These are phyloP conservation scores for Lucinisca nassula DNA, from an alignment of 2,888 invertebrate species.

Conservation along the genomic window DNA sequence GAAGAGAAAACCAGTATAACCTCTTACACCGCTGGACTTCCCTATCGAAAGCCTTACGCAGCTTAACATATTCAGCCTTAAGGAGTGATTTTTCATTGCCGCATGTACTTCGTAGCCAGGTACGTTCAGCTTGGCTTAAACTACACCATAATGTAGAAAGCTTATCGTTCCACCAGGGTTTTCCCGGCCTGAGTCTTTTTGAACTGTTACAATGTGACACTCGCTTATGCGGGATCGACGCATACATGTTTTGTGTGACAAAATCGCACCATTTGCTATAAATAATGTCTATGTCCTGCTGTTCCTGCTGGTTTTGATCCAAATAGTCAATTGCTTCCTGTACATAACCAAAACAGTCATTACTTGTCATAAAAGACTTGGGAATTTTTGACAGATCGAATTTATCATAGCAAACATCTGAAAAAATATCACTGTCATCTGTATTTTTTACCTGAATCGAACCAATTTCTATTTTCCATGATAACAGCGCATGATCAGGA, in stretches of 20 bases:
- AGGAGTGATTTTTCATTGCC: neutral
- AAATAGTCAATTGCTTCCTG: neutral
- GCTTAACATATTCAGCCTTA: neutral
- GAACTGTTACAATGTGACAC: neutral
- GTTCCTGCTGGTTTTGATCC: slow-evolving; percentile 20
- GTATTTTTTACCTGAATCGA: neutral
- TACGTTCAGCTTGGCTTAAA: slow-evolving; percentile 1
- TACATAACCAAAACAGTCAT: neutral
- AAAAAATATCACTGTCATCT: neutral
- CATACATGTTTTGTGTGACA: slow-evolving; percentile 25
- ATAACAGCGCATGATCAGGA: neutral
- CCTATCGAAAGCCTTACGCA: slow-evolving; percentile 31
- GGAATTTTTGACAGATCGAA: neutral
- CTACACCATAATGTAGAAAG: slow-evolving; percentile 27
- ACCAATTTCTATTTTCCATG: neutral
- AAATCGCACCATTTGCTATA: slow-evolving; percentile 32
- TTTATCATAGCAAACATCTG: neutral
- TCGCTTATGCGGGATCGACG: neutral
- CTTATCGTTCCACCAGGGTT: slow-evolving; percentile 41
- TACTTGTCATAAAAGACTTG: neutral
- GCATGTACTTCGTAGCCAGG: neutral
- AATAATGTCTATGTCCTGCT: slow-evolving; percentile 26
- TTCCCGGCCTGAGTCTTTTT: slow-evolving; percentile 16
- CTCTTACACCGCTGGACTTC: slow-evolving; percentile 36
- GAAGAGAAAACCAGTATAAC: slow-evolving; percentile 9